Conservation (phyloP, 2,888 invertebrate species). For the Quadriops clusia region DNA sequence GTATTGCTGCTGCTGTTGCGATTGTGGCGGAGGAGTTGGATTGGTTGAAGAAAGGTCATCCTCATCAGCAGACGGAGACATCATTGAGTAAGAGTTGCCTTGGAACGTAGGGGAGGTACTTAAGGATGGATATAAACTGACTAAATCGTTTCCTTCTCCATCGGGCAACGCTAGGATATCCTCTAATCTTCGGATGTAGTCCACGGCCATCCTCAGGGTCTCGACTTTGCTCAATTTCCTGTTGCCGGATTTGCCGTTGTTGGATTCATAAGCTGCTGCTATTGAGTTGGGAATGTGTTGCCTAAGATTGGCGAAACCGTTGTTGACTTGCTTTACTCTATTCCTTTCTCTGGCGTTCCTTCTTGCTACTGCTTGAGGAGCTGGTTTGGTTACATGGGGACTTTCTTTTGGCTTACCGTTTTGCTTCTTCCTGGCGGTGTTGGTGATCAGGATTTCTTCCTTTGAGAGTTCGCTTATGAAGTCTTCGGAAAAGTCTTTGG, state of each 20-base stretch:
- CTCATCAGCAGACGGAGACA: conserved; percentile 42
- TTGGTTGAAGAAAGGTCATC: conserved; percentile 36
- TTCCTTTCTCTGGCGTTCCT: conserved; percentile 88
- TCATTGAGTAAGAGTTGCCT: conserved; percentile 23
- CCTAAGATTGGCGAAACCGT: conserved; percentile 78
- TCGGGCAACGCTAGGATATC: conserved; percentile 58
- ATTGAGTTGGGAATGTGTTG: conserved; percentile 79
- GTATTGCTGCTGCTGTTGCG: conserved; percentile 49
- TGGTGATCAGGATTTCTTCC: conserved; percentile 27
- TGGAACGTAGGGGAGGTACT: conserved; percentile 38
- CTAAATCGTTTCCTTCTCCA: conserved; percentile 19
- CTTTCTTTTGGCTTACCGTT: too few species aligned
- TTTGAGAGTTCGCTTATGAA: too few species aligned
- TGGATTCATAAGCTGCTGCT: conserved; percentile 53
- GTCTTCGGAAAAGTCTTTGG: too few species aligned
- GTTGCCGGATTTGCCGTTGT: conserved; percentile 52
- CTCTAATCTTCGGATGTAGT: conserved; percentile 76
- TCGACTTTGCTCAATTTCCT: conserved; percentile 83
- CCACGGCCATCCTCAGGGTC: conserved; percentile 80
- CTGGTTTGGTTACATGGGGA: too few species aligned
- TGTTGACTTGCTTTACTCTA: conserved; percentile 85
- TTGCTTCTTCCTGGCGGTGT: conserved; percentile 27
- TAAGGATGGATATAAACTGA: conserved; percentile 9
- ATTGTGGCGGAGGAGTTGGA: conserved; percentile 38
- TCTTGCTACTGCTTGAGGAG: conserved; percentile 72